Conservation (phyloP, 2,113 vertebrate genomes). For the Percopsis transmontana region DNA sequence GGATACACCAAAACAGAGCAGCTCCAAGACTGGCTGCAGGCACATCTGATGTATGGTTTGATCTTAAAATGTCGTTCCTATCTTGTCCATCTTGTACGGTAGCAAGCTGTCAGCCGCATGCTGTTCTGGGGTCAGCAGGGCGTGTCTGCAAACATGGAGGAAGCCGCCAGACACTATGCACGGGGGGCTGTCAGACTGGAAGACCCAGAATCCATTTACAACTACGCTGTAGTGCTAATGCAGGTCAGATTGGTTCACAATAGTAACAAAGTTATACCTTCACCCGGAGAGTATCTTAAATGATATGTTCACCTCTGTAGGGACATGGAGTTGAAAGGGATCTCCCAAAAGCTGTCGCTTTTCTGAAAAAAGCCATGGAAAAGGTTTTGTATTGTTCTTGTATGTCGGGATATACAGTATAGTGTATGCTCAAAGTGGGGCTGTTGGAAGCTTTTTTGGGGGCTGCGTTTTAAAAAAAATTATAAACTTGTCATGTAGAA, state of each 20-base stretch:
- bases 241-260: conserved; percentile 58
- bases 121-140: conserved; percentile 85
- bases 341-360: conserved; percentile 71
- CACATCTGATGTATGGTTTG: neutral
- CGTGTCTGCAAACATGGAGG: conserved; percentile 71
- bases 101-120: conserved; percentile 80
- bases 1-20: neutral
- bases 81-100: neutral
- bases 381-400: conserved; percentile 54
- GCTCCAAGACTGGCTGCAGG: neutral
- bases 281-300: neutral
- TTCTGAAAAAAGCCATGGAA: conserved; percentile 77
- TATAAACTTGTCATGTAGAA: too few relatives aligned
- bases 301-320: conserved; percentile 50
- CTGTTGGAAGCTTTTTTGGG: neutral
- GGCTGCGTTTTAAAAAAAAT: neutral
- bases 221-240: conserved; percentile 80
- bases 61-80: neutral
- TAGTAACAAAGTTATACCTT: neutral
- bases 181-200: conserved; percentile 71
- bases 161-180: conserved; percentile 77
- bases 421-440: too few relatives aligned
- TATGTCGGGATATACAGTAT: neutral
- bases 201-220: conserved; percentile 81
- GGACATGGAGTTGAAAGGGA: conserved; percentile 78